These are phyloP conservation scores for Neuroscelio doddi DNA, from an alignment of 2,888 invertebrate genomes.

Conservation along the genomic window DNA sequence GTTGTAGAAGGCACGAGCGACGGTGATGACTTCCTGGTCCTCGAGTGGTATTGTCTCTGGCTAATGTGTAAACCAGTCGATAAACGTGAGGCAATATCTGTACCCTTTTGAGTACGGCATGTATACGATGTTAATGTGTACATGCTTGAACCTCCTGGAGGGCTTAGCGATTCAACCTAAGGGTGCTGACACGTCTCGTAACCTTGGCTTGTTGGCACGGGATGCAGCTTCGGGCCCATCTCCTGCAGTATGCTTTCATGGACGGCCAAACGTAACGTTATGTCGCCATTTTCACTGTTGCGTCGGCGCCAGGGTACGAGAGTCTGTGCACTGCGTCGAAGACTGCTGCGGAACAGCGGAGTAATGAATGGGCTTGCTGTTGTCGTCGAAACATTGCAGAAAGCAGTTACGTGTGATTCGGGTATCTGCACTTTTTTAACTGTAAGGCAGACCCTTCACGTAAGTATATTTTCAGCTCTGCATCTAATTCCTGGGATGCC, in stretches of 20 bases:
- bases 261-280: slow-evolving; percentile 63
- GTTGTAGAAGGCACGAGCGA: slow-evolving; percentile 33
- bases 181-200: not conserved
- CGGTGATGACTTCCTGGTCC: slow-evolving; percentile 40
- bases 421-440: slow-evolving; percentile 3
- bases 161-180: not conserved
- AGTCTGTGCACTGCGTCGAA: not conserved
- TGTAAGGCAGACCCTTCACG: not conserved
- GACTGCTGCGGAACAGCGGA: slow-evolving; percentile 12
- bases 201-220: slow-evolving; percentile 38
- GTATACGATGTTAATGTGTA: slow-evolving; percentile 63
- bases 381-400: slow-evolving; percentile 28
- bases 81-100: slow-evolving; percentile 61
- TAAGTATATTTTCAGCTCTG: not conserved
- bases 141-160: slow-evolving; percentile 52
- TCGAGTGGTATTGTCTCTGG: slow-evolving; percentile 39
- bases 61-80: slow-evolving; percentile 56
- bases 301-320: slow-evolving; percentile 1
- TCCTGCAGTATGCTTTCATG: slow-evolving; percentile 29
- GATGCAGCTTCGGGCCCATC: slow-evolving; percentile 6
- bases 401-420: not conserved
- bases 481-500: slow-evolving; percentile 3
- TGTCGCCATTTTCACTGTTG: slow-evolving; percentile 52
- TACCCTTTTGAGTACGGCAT: slow-evolving; percentile 15
- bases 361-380: slow-evolving; percentile 40